Evolutionary conservation across 2,888 invertebrate species (phyloP).

Genomic region (Agrypnus murinus): DNA sequence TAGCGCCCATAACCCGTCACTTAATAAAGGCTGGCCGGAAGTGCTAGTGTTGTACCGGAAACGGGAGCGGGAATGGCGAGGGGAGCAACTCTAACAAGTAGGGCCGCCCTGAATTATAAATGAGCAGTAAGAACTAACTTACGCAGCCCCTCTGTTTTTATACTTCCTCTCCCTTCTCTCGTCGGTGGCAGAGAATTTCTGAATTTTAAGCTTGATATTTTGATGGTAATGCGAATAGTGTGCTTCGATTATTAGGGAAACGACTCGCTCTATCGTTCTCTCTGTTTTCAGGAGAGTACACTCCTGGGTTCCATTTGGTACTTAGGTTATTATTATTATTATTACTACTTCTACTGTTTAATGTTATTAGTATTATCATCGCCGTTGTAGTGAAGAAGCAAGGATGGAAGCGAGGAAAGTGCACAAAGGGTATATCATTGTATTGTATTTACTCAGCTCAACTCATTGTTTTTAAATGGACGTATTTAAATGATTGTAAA

Average conservation of each 20-base stretch:
- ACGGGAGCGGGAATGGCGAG: slow-evolving; percentile 63
- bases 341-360: too few species aligned
- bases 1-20: slow-evolving; percentile 59
- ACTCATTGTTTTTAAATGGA: too few species aligned
- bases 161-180: slow-evolving; percentile 64
- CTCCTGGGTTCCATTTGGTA: not conserved
- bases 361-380: not conserved
- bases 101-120: slow-evolving; percentile 70
- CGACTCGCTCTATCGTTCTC: too few species aligned
- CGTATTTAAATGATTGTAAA: too few species aligned
- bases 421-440: too few species aligned
- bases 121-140: slow-evolving; percentile 72
- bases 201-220: slow-evolving; percentile 68
- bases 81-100: slow-evolving; percentile 61
- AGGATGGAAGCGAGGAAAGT: not conserved
- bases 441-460: too few species aligned
- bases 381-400: not conserved
- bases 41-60: slow-evolving; percentile 67
- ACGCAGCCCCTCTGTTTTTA: slow-evolving; percentile 68
- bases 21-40: slow-evolving; percentile 64
- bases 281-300: slow-evolving; percentile 42
- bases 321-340: too few species aligned
- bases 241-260: slow-evolving; percentile 50
- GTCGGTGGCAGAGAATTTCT: slow-evolving; percentile 62
- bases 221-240: slow-evolving; percentile 59